These are phyloP conservation scores for Ammodytes dubius DNA, from an alignment of 2,113 vertebrate species.

Conservation along the genomic window DNA sequence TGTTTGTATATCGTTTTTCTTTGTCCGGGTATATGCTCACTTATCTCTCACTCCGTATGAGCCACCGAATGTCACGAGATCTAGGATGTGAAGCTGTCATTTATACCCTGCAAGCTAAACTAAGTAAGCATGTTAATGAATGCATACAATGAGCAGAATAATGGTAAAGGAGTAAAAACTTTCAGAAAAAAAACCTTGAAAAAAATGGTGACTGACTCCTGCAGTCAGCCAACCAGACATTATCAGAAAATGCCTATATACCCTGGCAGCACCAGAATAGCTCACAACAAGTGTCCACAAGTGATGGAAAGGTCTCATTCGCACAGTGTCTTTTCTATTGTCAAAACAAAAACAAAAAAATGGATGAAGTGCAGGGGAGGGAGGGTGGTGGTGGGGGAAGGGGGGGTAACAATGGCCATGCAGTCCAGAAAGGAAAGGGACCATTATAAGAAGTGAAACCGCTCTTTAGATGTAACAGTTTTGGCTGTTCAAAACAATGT, in stretches of 20 bases:
- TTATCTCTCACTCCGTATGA: conserved; percentile 24
- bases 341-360: conserved; percentile 54
- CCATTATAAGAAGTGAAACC: conserved; percentile 49
- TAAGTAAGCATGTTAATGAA: no score
- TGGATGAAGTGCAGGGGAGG: conserved; percentile 37
- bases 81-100: conserved; percentile 33
- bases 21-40: no score
- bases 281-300: conserved; percentile 61
- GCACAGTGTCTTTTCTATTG: conserved; percentile 50
- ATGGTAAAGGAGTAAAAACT: conserved; percentile 29
- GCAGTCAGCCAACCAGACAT: conserved; percentile 54
- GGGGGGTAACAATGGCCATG: conserved; percentile 43
- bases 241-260: conserved; percentile 64
- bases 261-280: conserved; percentile 65
- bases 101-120: conserved; percentile 7
- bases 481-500: conserved; percentile 69
- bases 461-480: conserved; percentile 68
- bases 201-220: conserved; percentile 55
- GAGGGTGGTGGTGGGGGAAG: conserved; percentile 20
- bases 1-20: no score
- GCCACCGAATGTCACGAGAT: conserved; percentile 52
- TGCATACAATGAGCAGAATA: conserved; percentile 17
- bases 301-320: conserved; percentile 53
- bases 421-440: conserved; percentile 34
- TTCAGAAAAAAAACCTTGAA: conserved; percentile 47